phyloP scores from a whole-genome alignment of 2,797 vertebrate species.

The Chelon auratus region DNA sequence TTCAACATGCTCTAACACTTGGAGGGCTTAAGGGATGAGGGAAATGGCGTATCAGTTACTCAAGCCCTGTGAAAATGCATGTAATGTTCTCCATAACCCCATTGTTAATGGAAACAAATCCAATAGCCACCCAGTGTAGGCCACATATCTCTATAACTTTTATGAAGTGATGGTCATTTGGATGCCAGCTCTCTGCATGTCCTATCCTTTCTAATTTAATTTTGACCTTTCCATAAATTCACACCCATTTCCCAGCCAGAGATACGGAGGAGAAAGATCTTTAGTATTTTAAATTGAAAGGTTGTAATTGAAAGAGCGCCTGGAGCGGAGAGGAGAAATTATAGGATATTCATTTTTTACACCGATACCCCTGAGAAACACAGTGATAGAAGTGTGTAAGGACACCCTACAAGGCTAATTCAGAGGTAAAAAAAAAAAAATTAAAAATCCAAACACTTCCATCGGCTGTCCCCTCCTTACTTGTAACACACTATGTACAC shows the following conservation, averaged over 20 bases:
- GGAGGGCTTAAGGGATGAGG: conserved; percentile 75
- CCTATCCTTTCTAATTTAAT: conserved; percentile 73
- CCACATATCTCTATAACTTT: conserved; percentile 68
- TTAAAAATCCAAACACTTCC: conserved; percentile 19
- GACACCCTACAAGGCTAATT: conserved; percentile 58
- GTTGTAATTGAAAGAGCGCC: conserved; percentile 77
- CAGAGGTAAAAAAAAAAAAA: conserved; percentile 22
- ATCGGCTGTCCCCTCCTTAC: conserved; percentile 39
- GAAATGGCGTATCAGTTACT: conserved; percentile 74
- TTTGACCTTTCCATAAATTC: conserved; percentile 82
- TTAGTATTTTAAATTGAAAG: conserved; percentile 75
- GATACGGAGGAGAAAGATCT: conserved; percentile 58
- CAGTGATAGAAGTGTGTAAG: conserved; percentile 48
- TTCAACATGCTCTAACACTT: conserved; percentile 71
- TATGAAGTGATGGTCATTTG: conserved; percentile 70
- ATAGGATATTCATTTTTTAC: conserved; percentile 74
- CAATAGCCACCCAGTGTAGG: conserved; percentile 50
- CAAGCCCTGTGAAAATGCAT: conserved; percentile 70
- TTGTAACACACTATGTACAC: conserved; percentile 50
- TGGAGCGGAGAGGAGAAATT: conserved; percentile 63
- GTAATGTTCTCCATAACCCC: conserved; percentile 69
- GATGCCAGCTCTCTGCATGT: conserved; percentile 55
- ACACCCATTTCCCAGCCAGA: conserved; percentile 65
- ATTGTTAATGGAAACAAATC: conserved; percentile 75
- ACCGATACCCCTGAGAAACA: conserved; percentile 64